Evolutionary conservation across 2,888 invertebrate species (phyloP).

Genomic region (Dicranocentrus wangi): DNA sequence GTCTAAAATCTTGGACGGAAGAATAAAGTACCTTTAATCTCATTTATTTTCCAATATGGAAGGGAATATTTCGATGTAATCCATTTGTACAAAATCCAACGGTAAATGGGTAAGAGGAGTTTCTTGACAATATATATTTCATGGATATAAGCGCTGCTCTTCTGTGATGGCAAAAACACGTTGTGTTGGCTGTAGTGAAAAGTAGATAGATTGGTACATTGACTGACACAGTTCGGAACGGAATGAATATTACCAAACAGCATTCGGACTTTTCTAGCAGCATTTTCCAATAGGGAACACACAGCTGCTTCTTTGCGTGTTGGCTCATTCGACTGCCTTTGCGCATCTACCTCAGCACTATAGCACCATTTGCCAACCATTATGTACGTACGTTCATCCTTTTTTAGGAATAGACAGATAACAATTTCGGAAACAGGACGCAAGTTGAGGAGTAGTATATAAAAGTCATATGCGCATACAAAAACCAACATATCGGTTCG

Average conservation of each 20-base stretch:
- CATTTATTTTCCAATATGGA: neutral
- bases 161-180: conserved; percentile 2
- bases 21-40: too few relatives aligned
- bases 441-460: conserved; percentile 20
- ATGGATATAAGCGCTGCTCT: neutral
- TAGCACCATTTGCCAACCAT: conserved; percentile 13
- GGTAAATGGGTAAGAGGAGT: neutral
- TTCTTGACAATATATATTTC: too few relatives aligned
- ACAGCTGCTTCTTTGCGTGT: conserved; percentile 49
- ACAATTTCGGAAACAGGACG: conserved; percentile 38
- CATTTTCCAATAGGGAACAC: conserved; percentile 30
- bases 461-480: conserved; percentile 25
- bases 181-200: neutral
- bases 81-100: neutral
- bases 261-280: conserved; percentile 2
- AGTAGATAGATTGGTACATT: too few relatives aligned
- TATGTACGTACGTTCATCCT: conserved; percentile 26
- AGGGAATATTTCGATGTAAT: neutral
- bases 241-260: neutral
- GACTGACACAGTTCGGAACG: neutral
- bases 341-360: conserved; percentile 51
- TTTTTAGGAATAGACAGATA: conserved; percentile 18
- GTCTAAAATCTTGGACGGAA: too few relatives aligned
- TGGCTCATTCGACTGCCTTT: conserved; percentile 32
- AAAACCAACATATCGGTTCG: conserved; percentile 20